Base-by-base conservation (phyloP, 2,888 invertebrate genomes). In the Sepioteuthis lessoniana region DNA sequence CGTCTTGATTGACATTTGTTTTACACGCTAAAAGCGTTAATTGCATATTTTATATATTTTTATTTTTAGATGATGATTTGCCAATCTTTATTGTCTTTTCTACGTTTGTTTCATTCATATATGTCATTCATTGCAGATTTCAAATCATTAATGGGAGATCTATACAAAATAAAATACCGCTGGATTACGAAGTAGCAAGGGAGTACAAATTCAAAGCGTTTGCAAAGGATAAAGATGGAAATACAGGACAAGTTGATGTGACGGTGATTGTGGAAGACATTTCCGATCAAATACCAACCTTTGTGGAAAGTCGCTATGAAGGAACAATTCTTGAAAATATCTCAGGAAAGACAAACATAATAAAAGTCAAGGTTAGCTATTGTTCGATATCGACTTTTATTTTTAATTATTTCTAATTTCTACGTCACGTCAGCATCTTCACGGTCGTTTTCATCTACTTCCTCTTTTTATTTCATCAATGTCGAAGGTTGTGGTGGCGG, bases 241-340 rank as follows among this genome's bases (percentile, higher is more conserved):
- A 76, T 35, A 76, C n/a, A 13, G 95, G 95, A 46, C 96, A 96
- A 25, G 95, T 96, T 16, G 95, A 95, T 16, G 95, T 97, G 35
- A 96, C 95, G 38, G 95, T 97, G 42, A 95, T 95, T 93, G 96
- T 97, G 0, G 93, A 95, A 76, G 97, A 97, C 95, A 94, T 95
- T 7, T 96, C 96, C 94, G 97, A 97, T 95, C 95, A 96, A 93
- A 94, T 95, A 0, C 97, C 97, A 0, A 94, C 95, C n/a, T 97
- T 97, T 94, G 95, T 95, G 3, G 95, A 96, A 31, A 94, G 95
- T 0, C 94, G 94, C 13, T 96, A 96, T 91, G 93, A 94, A 4
- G 95, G 95, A 1, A 94, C 94, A 37, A 95, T 97, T 25, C 94
- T 93, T 35, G 96, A 96, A 94, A 95, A 95, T 94, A 93, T 94